Evolutionary conservation across 2,797 vertebrate genomes (phyloP), one percentile per base, ranked within the genome.

Genomic region (Graptemys geographica): DNA sequence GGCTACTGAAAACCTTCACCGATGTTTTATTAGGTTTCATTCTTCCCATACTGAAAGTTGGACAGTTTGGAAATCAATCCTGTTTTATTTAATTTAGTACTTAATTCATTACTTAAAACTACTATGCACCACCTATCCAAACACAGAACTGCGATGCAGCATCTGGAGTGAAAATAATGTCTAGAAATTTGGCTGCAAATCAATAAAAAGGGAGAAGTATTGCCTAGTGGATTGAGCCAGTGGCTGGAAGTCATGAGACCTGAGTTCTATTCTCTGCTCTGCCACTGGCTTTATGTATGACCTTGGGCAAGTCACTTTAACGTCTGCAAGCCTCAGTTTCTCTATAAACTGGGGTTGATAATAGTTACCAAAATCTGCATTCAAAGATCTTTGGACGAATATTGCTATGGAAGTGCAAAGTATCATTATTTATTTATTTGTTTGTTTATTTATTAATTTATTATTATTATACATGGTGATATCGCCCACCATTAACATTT

Each of bases 1-100:
- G 21, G 28, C 23, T 76, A 72, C 13, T 53, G 55, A 8, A 57
- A 84, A 79, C n/a, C 57, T 12, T 1, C 6, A 0, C 2, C 4
- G 3, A 16, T 27, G 52, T 84, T 55, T 31, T n/a, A 49, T 28
- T 44, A 2, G 13, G 4, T 56, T 49, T 84, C n/a, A 41, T 44
- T 25, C n/a, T 44, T 52, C 15, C 18, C 6, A n/a, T 59, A 6
- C 23, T 13, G 41, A 51, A 19, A n/a, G 25, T 13, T 27, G 82
- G 69, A 84, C n/a, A 76, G 1, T 27, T 23, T 8, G 15, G 9
- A 86, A 76, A 81, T 59, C 52, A 33, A 31, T 59, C 33, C 44
- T 44, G 11, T 25, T n/a, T 72, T 21, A 41, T 72, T 37, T 72
- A 9, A 78, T 76, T 76, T 44, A 47, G 44, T 23, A n/a, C n/a